phyloP scores from a whole-genome alignment of 2,888 invertebrate genomes.

The Drosophila merina region DNA sequence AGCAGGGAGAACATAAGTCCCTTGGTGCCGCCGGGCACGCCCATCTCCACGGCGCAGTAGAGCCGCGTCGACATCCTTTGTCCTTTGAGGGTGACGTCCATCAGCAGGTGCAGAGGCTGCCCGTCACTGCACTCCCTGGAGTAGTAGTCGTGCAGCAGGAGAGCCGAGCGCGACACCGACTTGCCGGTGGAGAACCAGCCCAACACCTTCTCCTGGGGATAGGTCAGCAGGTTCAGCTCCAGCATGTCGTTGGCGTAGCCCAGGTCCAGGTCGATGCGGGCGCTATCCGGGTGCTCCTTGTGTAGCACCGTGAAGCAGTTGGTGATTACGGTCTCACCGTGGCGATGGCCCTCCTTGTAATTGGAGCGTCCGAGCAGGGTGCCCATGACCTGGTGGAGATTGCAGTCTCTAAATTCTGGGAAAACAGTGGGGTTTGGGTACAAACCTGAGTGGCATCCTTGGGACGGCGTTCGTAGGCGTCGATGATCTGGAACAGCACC shows the following conservation, averaged over 20 bases:
- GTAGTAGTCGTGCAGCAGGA: slow-evolving; percentile 50
- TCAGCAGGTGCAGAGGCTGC: slow-evolving; percentile 58
- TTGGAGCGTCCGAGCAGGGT: slow-evolving; percentile 56
- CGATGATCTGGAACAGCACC: slow-evolving; percentile 63
- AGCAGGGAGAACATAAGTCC: slow-evolving; percentile 58
- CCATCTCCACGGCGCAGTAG: slow-evolving; percentile 51
- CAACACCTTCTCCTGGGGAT: slow-evolving; percentile 59
- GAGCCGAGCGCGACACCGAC: slow-evolving; percentile 42
- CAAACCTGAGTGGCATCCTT: slow-evolving; percentile 23
- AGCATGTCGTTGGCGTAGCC: slow-evolving; percentile 55
- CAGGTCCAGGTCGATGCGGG: slow-evolving; percentile 54
- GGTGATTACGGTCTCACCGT: slow-evolving; percentile 59
- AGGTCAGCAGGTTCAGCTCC: slow-evolving; percentile 47
- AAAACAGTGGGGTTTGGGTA: background rate
- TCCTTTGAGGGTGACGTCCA: slow-evolving; percentile 50
- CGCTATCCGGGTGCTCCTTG: slow-evolving; percentile 40
- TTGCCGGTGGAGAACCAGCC: slow-evolving; percentile 65
- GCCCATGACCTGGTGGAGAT: slow-evolving; percentile 45
- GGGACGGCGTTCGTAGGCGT: slow-evolving; percentile 63
- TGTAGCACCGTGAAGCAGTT: slow-evolving; percentile 54
- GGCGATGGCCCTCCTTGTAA: slow-evolving; percentile 22
- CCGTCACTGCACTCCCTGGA: slow-evolving; percentile 39
- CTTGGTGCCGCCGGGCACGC: slow-evolving; percentile 62
- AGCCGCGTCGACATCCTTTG: slow-evolving; percentile 44
- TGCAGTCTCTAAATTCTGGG: background rate